phyloP scores from a whole-genome alignment of 2,888 invertebrate species.

The Lithophane socia region DNA sequence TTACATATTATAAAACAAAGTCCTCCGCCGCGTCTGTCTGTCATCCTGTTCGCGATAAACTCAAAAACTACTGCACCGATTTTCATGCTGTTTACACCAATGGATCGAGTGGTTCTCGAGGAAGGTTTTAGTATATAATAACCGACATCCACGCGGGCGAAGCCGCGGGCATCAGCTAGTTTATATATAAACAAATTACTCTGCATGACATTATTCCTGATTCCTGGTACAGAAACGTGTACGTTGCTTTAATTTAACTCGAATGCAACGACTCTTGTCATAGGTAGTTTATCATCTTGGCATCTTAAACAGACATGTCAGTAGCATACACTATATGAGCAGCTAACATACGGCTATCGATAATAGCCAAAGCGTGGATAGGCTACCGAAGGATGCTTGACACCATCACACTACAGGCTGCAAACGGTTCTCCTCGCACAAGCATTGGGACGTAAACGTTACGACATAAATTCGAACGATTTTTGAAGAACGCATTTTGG shows the following conservation, averaged over 20 bases:
- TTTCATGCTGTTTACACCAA: too few species aligned
- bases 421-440: background rate
- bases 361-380: background rate
- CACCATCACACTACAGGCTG: background rate
- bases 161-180: too few species aligned
- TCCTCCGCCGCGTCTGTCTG: too few species aligned
- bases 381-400: slow-evolving; percentile 16
- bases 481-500: background rate
- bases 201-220: background rate
- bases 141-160: too few species aligned
- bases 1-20: too few species aligned
- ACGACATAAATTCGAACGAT: too few species aligned
- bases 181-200: background rate
- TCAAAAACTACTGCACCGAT: too few species aligned
- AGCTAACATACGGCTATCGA: background rate
- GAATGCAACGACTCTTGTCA: background rate
- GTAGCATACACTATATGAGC: background rate
- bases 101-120: too few species aligned
- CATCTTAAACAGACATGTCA: slow-evolving; percentile 15
- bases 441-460: background rate
- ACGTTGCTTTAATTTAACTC: background rate
- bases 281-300: slow-evolving; percentile 7
- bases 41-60: too few species aligned
- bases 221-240: background rate
- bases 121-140: too few species aligned